These are phyloP conservation scores for Thunnus albacares DNA, from an alignment of 2,797 vertebrate genomes.

Conservation along the genomic window DNA sequence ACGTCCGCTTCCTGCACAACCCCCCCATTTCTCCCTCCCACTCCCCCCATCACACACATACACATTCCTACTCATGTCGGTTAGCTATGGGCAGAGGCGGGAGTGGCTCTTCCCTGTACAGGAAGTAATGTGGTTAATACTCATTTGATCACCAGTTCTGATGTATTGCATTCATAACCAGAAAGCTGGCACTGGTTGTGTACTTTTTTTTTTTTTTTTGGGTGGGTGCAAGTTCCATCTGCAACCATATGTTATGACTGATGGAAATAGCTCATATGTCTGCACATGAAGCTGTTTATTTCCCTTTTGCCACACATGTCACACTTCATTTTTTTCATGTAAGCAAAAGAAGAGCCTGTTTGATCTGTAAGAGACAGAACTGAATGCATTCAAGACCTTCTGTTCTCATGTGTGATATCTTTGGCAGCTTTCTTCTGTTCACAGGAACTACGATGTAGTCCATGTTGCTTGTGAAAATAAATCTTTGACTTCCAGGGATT, in stretches of 20 bases:
- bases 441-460: neutral
- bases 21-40: conserved; percentile 15
- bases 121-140: conserved; percentile 78
- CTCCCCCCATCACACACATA: conserved; percentile 4
- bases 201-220: conserved; percentile 29
- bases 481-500: conserved; percentile 30
- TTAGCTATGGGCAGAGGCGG: conserved; percentile 63
- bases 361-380: conserved; percentile 32
- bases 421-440: conserved; percentile 21
- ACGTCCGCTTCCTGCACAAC: conserved; percentile 66
- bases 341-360: conserved; percentile 1
- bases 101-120: conserved; percentile 66
- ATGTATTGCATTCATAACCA: conserved; percentile 55
- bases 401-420: conserved; percentile 11
- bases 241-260: conserved; percentile 16
- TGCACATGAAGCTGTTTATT: conserved; percentile 27
- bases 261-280: conserved; percentile 25
- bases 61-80: conserved; percentile 61
- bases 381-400: conserved; percentile 22
- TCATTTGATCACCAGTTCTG: conserved; percentile 66
- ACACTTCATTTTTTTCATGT: neutral
- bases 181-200: conserved; percentile 36
- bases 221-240: conserved; percentile 20
- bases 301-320: conserved; percentile 24
- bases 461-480: conserved; percentile 41